Percentiles rank a stretch among this genome's conserved stretches.
These are phyloP conservation scores for Aphaenogaster rudis DNA, from an alignment of 1,140 invertebrate genomes.

Conservation along the genomic window DNA sequence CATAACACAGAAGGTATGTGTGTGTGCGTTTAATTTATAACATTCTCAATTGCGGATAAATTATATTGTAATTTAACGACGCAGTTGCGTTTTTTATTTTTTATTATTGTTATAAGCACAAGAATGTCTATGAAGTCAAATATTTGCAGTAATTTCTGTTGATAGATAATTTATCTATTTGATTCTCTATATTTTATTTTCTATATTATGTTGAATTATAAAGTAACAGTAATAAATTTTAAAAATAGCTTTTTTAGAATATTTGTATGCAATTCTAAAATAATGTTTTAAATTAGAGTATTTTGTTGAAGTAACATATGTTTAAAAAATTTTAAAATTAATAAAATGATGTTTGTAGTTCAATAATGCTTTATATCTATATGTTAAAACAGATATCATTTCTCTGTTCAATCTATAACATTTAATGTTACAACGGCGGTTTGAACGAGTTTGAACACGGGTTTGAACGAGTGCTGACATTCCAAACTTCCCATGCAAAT, in stretches of 20 bases:
- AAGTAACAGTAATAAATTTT: neutral
- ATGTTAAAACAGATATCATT: neutral
- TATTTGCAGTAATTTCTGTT: slow-evolving; percentile 9
- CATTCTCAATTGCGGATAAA: slow-evolving; percentile 29
- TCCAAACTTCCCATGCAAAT: neutral
- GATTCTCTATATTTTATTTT: neutral
- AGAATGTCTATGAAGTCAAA: neutral
- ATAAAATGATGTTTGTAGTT: neutral
- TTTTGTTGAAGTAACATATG: neutral
- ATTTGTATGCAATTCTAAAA: neutral
- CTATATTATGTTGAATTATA: neutral
- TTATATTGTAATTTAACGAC: slow-evolving; percentile 6
- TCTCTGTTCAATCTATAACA: neutral
- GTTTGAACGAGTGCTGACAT: slow-evolving; percentile 10
- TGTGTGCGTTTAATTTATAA: slow-evolving; percentile 13
- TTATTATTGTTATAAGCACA: neutral
- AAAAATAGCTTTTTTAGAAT: neutral
- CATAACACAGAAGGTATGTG: neutral
- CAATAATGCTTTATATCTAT: neutral
- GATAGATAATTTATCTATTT: neutral
- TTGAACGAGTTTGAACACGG: too few relatives aligned
- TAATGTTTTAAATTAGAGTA: neutral
- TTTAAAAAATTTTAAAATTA: slow-evolving; percentile 3
- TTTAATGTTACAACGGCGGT: neutral
- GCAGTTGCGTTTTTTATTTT: neutral